Percentiles rank a stretch among this genome's conserved stretches.
Evolutionary conservation across 1,140 invertebrate genomes (phyloP).

Genomic region (Drosophila athabasca): DNA sequence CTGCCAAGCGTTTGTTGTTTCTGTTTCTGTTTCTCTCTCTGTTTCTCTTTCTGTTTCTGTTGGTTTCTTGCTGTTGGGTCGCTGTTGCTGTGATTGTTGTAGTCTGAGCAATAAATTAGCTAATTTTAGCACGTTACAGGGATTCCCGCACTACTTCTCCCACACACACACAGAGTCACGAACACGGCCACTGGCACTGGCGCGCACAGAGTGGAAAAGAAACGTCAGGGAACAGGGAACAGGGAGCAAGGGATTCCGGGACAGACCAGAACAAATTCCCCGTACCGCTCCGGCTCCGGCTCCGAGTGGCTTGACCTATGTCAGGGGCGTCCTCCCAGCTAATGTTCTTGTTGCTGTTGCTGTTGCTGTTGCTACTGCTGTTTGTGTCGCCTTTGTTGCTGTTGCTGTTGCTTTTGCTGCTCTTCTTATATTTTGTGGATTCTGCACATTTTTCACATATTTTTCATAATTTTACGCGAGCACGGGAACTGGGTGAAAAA

Average conservation of each 20-base stretch:
- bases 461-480: slow-evolving; percentile 73
- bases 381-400: slow-evolving; percentile 14
- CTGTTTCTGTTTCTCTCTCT: slow-evolving; percentile 19
- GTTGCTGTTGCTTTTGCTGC: slow-evolving; percentile 4
- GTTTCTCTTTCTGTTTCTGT: slow-evolving; percentile 25
- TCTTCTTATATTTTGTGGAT: slow-evolving; percentile 32
- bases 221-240: slow-evolving; percentile 1
- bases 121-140: slow-evolving; percentile 73
- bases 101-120: slow-evolving; percentile 71
- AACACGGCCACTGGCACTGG: slow-evolving; percentile 5
- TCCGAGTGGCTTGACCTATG: slow-evolving; percentile 51
- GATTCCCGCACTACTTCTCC: slow-evolving; percentile 34
- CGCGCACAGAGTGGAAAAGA: slow-evolving; percentile 6
- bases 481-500: slow-evolving; percentile 22
- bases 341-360: slow-evolving; percentile 6
- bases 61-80: slow-evolving; percentile 2
- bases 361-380: neutral
- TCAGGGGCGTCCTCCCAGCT: slow-evolving; percentile 26
- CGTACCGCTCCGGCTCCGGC: slow-evolving; percentile 6
- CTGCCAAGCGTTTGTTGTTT: slow-evolving; percentile 43
- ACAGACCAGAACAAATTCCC: slow-evolving; percentile 33
- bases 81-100: slow-evolving; percentile 50
- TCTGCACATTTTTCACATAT: slow-evolving; percentile 70
- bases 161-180: slow-evolving; percentile 8
- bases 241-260: slow-evolving; percentile 19